Percentiles rank a stretch among this genome's conserved stretches.
Evolutionary conservation across 1,140 invertebrate genomes (phyloP).

Genomic region (Cydia fagiglandana): DNA sequence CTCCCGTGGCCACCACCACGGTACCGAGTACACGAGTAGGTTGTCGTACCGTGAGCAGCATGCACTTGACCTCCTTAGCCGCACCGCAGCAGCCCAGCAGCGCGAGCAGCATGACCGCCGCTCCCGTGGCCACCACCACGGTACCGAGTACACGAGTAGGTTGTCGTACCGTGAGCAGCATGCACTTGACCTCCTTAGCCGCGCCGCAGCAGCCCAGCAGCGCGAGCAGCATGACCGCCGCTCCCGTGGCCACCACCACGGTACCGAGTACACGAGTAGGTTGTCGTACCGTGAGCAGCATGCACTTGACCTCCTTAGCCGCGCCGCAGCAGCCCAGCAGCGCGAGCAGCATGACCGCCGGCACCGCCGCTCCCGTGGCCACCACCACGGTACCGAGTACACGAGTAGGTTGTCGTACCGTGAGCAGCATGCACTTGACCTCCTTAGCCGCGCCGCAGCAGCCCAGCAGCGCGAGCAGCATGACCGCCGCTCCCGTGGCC

Average conservation of each 20-base stretch:
- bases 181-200: slow-evolving; percentile 88
- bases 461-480: slow-evolving; percentile 90
- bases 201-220: neutral
- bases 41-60: no score
- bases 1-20: slow-evolving; percentile 89
- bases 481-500: slow-evolving; percentile 87
- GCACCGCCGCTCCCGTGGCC: no score
- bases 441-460: slow-evolving; percentile 92
- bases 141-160: neutral
- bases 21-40: no score
- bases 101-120: slow-evolving; percentile 74
- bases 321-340: slow-evolving; percentile 65
- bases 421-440: slow-evolving; percentile 93
- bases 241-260: slow-evolving; percentile 89
- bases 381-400: no score
- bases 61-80: slow-evolving; percentile 73
- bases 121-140: no score
- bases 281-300: no score
- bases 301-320: slow-evolving; percentile 73
- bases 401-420: slow-evolving; percentile 75
- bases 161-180: slow-evolving; percentile 87
- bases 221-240: slow-evolving; percentile 78
- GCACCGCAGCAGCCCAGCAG: slow-evolving; percentile 65
- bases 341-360: slow-evolving; percentile 75
- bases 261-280: no score